phyloP scores from a whole-genome alignment of 2,113 vertebrate genomes.

The Copsychus sechellarum region DNA sequence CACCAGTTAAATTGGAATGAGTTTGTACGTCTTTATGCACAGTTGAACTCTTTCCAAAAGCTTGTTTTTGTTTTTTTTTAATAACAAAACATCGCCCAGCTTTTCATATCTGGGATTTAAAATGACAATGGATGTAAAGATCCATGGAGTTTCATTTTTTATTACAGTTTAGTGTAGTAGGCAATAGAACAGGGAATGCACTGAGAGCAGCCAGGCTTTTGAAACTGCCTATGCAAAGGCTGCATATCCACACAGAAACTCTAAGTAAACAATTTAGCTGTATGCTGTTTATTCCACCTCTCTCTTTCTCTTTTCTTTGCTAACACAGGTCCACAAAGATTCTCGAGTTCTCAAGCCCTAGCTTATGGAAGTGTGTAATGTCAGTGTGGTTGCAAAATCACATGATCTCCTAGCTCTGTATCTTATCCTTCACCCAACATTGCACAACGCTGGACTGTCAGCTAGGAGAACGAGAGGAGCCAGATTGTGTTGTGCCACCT shows the following conservation, averaged over 20 bases:
- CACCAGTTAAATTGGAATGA: neutral
- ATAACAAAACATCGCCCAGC: neutral
- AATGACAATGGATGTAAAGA: neutral
- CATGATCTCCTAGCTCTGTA: slow-evolving; percentile 6
- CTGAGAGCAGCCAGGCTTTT: neutral
- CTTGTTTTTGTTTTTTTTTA: neutral
- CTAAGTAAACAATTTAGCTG: neutral
- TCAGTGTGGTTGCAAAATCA: slow-evolving; percentile 15
- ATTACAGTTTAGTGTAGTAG: neutral
- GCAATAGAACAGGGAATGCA: neutral
- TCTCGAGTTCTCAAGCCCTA: slow-evolving; percentile 33
- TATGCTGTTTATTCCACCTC: slow-evolving; percentile 30
- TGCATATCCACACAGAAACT: neutral
- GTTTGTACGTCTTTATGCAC: neutral
- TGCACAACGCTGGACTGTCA: slow-evolving; percentile 20
- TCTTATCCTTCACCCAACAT: neutral
- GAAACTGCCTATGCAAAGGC: neutral
- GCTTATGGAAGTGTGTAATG: slow-evolving; percentile 40
- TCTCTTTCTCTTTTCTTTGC: slow-evolving; percentile 56
- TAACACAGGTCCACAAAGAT: slow-evolving; percentile 44
- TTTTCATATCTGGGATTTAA: neutral
- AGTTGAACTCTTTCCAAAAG: neutral
- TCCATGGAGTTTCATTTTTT: neutral
- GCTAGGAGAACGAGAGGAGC: slow-evolving; percentile 11
- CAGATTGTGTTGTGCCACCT: slow-evolving; percentile 34